Evolutionary conservation across 1,140 invertebrate species (phyloP).

Genomic region (Nomia melanderi): DNA sequence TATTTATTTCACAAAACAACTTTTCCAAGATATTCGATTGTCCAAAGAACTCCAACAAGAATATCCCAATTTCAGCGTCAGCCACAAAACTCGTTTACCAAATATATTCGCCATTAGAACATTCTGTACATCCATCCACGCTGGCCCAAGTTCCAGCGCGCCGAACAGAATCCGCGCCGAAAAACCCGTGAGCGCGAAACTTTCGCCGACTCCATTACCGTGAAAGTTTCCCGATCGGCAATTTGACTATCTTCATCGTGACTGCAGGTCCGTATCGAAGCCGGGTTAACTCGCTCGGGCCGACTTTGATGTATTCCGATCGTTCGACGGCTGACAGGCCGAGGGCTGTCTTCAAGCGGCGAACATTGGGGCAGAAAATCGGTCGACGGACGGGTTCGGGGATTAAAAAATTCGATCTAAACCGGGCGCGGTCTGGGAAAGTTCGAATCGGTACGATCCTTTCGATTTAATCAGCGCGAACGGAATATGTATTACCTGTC

Average conservation of each 20-base stretch:
- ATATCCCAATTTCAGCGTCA: too few species aligned
- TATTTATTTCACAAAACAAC: too few species aligned
- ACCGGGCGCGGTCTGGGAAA: neutral
- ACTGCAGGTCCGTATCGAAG: neutral
- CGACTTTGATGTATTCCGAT: constrained; percentile 6
- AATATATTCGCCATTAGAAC: too few species aligned
- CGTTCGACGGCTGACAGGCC: constrained; percentile 2
- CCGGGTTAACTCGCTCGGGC: neutral
- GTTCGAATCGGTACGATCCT: neutral
- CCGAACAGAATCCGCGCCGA: neutral
- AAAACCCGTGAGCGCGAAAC: neutral
- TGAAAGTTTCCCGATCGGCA: neutral
- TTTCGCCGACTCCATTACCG: neutral
- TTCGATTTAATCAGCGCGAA: constrained; percentile 15
- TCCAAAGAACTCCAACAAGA: too few species aligned
- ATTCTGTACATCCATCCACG: too few species aligned
- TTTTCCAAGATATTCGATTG: too few species aligned
- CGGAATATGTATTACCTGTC: constrained; percentile 42
- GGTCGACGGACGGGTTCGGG: neutral
- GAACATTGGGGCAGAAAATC: neutral
- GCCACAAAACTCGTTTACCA: too few species aligned
- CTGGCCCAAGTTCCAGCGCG: too few species aligned
- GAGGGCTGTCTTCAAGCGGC: neutral
- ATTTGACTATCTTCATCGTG: neutral
- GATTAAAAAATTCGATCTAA: neutral